Conservation (phyloP, 1,140 invertebrate species). For the Ridgeia piscesae region DNA sequence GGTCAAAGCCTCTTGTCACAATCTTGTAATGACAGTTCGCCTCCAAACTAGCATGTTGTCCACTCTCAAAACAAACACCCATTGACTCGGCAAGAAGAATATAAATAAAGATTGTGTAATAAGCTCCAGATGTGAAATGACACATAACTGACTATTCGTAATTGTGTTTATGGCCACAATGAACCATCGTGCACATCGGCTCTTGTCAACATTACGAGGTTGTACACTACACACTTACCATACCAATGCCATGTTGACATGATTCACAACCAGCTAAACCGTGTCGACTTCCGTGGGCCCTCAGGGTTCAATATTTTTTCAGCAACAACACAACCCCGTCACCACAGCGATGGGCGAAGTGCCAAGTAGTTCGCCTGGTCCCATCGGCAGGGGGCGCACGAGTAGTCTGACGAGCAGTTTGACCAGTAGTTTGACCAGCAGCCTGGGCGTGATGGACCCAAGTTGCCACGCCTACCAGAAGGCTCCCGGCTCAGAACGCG, state of each 20-base stretch:
- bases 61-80: no score
- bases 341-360: neutral
- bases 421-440: slow-evolving; percentile 37
- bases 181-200: neutral
- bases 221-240: neutral
- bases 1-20: no score
- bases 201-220: neutral
- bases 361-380: slow-evolving; percentile 43
- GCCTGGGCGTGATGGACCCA: slow-evolving; percentile 33
- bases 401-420: slow-evolving; percentile 54
- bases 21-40: no score
- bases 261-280: neutral
- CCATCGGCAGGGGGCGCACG: slow-evolving; percentile 58
- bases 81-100: neutral
- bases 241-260: neutral
- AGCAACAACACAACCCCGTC: slow-evolving; percentile 60
- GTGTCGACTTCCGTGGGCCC: neutral
- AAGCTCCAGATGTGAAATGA: neutral
- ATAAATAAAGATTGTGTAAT: neutral
- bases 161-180: neutral
- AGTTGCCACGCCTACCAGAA: slow-evolving; percentile 46
- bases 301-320: slow-evolving; percentile 25
- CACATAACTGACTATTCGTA: neutral
- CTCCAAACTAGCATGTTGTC: no score
- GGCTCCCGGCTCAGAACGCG: slow-evolving; percentile 59